Base-by-base conservation (phyloP, 2,888 invertebrate genomes). In the Apocheima hispidaria region DNA sequence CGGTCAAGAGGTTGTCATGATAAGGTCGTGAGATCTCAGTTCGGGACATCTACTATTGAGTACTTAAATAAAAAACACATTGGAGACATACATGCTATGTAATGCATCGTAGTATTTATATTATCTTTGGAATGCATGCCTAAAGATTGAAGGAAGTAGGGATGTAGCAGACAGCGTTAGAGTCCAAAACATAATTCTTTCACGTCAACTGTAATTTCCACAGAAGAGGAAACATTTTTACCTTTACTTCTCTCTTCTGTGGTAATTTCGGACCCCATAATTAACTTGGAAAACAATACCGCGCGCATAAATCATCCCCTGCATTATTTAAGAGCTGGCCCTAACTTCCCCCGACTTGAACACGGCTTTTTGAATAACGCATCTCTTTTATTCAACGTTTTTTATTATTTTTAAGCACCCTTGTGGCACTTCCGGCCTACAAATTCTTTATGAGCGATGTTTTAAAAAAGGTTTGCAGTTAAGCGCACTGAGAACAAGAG, bases 261-360 rank as follows among this genome's bases (percentile, higher is more conserved):
- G n/a, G n/a, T n/a, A n/a, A n/a, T 56, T 50, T 46, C 14, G 4
- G 38, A 12, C 43, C 20, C 38, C 41, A 36, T 68, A 70, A 70
- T 70, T 63, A 68, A 64, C 66, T 64, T 49, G 48, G 59, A 40
- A 60, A 64, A 65, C 62, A 68, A 68, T 66, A 60, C 63, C 63
- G 46, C 66, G 58, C 49, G 59, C 70, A 64, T 70, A 68, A 70
- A 70, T 70, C 68, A 59, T 66, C 64, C 61, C 60, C 33, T 67
- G 65, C 68, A 70, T 70, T 68, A 68, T 68, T 63, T 68, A 70
- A 59, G 60, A 62, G 56, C 52, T 46, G 46, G 21, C 16, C 41
- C 61, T 54, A 60, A 68, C 68, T 66, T 68, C 65, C 68, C 60
- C 60, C 56, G 40, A 66, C 65, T 65, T 65, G 61, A 52, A 53